Conservation (phyloP, 2,888 invertebrate species). For the Heliconius erato region DNA sequence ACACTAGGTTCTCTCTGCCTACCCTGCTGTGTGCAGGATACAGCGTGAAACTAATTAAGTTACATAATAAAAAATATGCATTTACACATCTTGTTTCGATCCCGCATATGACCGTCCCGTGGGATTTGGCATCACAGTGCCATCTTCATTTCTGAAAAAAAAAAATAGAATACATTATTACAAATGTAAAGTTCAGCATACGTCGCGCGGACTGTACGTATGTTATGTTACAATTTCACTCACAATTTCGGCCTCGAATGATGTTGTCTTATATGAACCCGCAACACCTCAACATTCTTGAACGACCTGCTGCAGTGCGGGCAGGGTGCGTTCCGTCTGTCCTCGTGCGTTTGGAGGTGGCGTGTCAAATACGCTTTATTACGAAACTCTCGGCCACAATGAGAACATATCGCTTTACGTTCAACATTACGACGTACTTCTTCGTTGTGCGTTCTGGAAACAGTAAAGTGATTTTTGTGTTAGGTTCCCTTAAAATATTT, state of each 20-base stretch:
- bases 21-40: too few relatives aligned
- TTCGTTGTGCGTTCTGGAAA: conserved; percentile 57
- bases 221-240: neutral
- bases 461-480: too few relatives aligned
- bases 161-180: neutral
- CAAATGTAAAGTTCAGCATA: neutral
- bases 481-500: too few relatives aligned
- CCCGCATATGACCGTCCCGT: conserved; percentile 1
- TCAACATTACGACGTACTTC: conserved; percentile 54
- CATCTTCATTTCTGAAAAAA: conserved; percentile 25
- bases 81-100: neutral
- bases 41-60: neutral
- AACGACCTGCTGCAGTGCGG: conserved; percentile 54
- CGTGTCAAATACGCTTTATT: conserved; percentile 59
- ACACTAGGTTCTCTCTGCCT: too few relatives aligned
- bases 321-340: conserved; percentile 52
- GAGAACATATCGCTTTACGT: conserved; percentile 54
- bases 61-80: neutral
- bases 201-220: neutral
- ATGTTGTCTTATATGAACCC: conserved; percentile 56
- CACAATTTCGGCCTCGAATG: conserved; percentile 48
- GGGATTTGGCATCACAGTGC: neutral
- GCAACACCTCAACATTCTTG: conserved; percentile 56
- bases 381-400: conserved; percentile 60
- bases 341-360: conserved; percentile 59